phyloP scores from a whole-genome alignment of 2,888 invertebrate species.

The Thymelicus lineola region DNA sequence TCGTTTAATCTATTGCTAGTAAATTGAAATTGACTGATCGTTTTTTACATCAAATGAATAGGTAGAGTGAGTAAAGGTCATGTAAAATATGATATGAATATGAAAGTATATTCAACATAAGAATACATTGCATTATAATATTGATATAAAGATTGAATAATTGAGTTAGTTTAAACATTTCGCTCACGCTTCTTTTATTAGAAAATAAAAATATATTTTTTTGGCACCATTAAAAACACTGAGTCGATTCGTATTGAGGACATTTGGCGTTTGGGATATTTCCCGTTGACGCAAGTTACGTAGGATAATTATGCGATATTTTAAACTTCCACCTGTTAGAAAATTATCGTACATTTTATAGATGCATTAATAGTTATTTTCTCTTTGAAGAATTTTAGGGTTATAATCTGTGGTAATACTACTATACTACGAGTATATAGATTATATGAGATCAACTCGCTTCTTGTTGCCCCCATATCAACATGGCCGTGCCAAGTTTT shows the following conservation, averaged over 20 bases:
- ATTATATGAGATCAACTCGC: not conserved
- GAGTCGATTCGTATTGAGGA: not conserved
- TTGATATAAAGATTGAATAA: no score
- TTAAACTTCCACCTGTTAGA: not conserved
- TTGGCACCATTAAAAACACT: not conserved
- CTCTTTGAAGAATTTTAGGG: not conserved
- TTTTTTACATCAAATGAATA: not conserved
- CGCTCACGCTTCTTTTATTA: no score
- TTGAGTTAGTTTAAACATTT: no score
- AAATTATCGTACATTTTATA: no score
- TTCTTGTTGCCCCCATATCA: not conserved
- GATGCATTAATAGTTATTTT: no score
- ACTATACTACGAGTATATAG: no score
- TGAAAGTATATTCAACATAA: no score
- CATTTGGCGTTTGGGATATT: not conserved
- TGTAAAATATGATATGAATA: no score
- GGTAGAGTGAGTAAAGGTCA: no score
- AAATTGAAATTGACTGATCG: constrained; percentile 8
- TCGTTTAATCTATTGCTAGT: constrained; percentile 29
- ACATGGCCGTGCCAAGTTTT: not conserved
- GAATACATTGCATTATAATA: no score
- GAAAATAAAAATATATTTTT: no score
- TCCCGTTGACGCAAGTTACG: not conserved
- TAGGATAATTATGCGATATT: not conserved
- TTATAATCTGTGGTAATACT: not conserved